Base-by-base conservation (phyloP, 1,140 invertebrate genomes). In the Rhagoletis pomonella region DNA sequence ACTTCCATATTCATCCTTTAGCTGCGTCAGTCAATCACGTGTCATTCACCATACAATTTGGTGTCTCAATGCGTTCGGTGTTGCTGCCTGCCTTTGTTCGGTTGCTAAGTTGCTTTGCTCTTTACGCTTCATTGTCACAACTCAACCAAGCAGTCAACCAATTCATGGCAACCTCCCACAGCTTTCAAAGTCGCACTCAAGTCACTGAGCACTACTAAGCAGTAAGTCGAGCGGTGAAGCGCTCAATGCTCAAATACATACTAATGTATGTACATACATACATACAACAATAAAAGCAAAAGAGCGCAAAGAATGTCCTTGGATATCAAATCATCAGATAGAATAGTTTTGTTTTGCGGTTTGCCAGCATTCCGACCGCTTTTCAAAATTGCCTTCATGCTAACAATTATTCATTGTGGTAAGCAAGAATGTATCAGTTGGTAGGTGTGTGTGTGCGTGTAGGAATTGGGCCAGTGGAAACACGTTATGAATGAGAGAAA, bases 101-200 rank as follows among this genome's bases (percentile, higher is more conserved):
- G 3, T 81, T 81, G 73, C 73, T 55, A 58, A 81, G 47, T 81
- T 81, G 73, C 44, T 81, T 81, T 81, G 73, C 73, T 12, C 17
- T 81, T 81, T n/a, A 81, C 73, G 73, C 73, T 81, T 81, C 73
- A 81, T 81, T 81, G 47, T 81, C 73, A 29, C 73, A 81, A 81
- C 47, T 29, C 73, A 81, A 29, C 73, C 73, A 81, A 47, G n/a
- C 73, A 81, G 42, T 29, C 67, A 47, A 3, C 67, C 65, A 29
- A 29, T 29, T 29, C 29, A 29, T 29, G 29, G 29, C 29, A 29
- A 69, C 65, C 65, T 12, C 67, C 67, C 42, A 44, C 4, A 2
- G 39, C 65, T 42, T 67, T 73, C 42, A 47, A 14, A 73, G 67
- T 44, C 64, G 29, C 29, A 19, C 64, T 65, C 64, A 65, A 65